These are phyloP conservation scores for Euphydryas editha DNA, from an alignment of 2,888 invertebrate species.

Conservation along the genomic window DNA sequence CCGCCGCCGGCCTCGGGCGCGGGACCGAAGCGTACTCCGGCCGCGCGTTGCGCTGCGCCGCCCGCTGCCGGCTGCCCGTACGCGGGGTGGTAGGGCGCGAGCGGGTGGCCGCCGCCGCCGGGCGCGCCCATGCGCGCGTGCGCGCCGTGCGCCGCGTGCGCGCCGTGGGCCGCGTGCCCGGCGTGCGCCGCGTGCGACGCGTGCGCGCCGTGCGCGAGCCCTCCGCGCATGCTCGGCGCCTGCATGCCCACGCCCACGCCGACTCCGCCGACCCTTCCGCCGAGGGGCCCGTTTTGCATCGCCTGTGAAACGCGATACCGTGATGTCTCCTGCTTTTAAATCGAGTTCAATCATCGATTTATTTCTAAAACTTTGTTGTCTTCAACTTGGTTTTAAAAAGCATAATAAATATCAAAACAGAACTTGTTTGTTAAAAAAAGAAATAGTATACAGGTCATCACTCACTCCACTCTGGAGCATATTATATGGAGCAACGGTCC, in stretches of 20 bases:
- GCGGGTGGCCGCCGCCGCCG: constrained; percentile 80
- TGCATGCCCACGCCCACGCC: constrained; percentile 57
- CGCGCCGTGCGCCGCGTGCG: constrained; percentile 67
- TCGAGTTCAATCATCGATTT: background rate
- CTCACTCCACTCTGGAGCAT: no score
- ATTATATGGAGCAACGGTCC: no score
- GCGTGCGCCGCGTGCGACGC: constrained; percentile 75
- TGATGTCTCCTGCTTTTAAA: background rate
- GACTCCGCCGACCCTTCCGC: constrained; percentile 71
- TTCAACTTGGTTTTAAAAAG: no score
- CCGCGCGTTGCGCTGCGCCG: constrained; percentile 57
- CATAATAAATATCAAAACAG: no score
- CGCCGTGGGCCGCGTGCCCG: constrained; percentile 62
- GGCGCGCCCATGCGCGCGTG: constrained; percentile 76
- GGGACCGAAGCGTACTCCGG: constrained; percentile 60
- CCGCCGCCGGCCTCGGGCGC: constrained; percentile 70
- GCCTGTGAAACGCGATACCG: constrained; percentile 61
- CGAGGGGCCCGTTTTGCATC: constrained; percentile 92
- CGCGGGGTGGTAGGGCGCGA: constrained; percentile 83
- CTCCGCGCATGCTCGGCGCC: constrained; percentile 75
- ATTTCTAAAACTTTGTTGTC: no score
- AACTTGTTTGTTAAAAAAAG: no score
- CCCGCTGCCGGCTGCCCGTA: constrained; percentile 82
- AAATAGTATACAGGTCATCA: no score
- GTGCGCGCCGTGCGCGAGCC: constrained; percentile 82